These are phyloP conservation scores for Ormyrus thymus DNA, from an alignment of 2,888 invertebrate genomes.

Conservation along the genomic window DNA sequence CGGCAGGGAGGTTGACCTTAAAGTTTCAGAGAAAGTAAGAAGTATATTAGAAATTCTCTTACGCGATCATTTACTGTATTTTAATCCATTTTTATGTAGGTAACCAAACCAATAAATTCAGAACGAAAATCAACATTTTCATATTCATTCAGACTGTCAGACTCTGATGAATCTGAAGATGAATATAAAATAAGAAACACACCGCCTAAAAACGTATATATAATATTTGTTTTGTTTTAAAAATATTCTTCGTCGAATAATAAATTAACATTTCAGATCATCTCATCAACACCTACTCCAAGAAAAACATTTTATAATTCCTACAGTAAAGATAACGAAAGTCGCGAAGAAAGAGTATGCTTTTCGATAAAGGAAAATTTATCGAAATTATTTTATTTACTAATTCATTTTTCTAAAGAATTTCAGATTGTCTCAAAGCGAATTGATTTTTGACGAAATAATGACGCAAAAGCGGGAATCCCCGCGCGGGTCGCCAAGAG, in stretches of 20 bases:
- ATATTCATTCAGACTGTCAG: slow-evolving; percentile 4
- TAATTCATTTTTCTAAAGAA: no score
- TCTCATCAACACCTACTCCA: background rate
- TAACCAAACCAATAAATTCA: background rate
- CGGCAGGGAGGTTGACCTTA: background rate
- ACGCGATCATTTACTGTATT: no score
- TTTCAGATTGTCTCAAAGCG: no score
- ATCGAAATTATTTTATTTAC: background rate
- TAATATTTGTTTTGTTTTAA: background rate
- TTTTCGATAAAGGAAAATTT: background rate
- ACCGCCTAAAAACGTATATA: background rate
- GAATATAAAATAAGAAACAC: slow-evolving; percentile 13
- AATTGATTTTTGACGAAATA: no score
- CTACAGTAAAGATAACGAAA: background rate
- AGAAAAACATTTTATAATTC: slow-evolving; percentile 1
- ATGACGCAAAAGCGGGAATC: no score
- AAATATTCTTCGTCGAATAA: background rate
- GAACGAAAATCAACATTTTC: slow-evolving; percentile 2
- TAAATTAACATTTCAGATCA: background rate
- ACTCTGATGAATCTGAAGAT: slow-evolving; percentile 37
- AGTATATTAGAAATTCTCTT: background rate
- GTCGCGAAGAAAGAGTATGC: slow-evolving; percentile 1
- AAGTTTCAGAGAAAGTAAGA: slow-evolving; percentile 6
- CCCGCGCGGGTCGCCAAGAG: no score
- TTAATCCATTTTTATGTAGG: background rate